Evolutionary conservation across 2,113 vertebrate genomes (phyloP).

Genomic region (Stomatorhinus ivindoensis): DNA sequence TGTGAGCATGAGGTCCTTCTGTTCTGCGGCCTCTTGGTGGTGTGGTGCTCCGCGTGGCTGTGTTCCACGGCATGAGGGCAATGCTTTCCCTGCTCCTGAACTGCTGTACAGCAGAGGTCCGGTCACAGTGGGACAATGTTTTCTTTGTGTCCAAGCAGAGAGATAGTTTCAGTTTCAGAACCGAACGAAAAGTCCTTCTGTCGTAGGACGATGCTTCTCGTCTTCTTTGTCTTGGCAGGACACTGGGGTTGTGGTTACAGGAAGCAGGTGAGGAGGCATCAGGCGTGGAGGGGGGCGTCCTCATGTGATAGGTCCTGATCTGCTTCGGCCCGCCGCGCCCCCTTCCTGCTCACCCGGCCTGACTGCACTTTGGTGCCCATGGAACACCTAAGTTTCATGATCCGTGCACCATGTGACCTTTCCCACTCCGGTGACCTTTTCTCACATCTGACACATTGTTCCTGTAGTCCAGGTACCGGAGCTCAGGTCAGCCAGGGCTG

Average conservation of each 20-base stretch:
- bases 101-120: background rate
- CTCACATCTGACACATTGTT: background rate
- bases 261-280: conserved; percentile 18
- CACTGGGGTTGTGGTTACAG: conserved; percentile 20
- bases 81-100: background rate
- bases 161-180: background rate
- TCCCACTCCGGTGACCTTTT: conserved; percentile 9
- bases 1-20: background rate
- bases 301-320: background rate
- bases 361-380: background rate
- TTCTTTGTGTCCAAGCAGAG: background rate
- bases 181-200: background rate
- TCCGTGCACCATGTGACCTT: background rate
- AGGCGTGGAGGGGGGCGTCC: background rate
- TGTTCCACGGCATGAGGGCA: background rate
- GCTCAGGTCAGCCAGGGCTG: background rate
- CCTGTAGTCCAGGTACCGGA: background rate
- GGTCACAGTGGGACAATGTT: background rate
- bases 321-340: background rate
- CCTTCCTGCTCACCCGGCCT: background rate
- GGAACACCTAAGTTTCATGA: background rate
- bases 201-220: conserved; percentile 8
- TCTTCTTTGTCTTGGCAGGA: conserved; percentile 14
- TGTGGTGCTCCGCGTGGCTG: background rate
- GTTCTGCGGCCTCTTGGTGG: background rate